Conservation (phyloP, 2,113 vertebrate genomes). For the Rallus limicola region DNA sequence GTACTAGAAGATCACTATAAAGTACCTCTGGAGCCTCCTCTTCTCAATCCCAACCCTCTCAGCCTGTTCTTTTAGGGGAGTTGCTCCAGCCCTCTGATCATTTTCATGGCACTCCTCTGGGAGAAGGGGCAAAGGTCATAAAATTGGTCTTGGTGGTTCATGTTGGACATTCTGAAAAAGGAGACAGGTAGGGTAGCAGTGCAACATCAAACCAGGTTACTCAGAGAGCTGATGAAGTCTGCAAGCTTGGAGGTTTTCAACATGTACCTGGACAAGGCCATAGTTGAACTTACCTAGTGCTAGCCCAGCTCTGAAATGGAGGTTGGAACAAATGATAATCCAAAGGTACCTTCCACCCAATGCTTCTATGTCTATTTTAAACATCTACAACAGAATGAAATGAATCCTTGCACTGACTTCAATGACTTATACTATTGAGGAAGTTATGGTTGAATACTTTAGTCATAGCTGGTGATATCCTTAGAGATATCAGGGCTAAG, state of each 20-base stretch:
- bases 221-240: not conserved
- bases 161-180: not conserved
- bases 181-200: not conserved
- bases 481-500: not conserved
- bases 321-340: not conserved
- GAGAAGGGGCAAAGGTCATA: not conserved
- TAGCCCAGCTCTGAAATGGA: not conserved
- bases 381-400: not conserved
- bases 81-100: no score
- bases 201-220: not conserved
- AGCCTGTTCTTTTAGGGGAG: no score
- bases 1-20: no score
- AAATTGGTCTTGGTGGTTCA: not conserved
- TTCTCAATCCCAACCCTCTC: no score
- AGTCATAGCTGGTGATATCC: not conserved
- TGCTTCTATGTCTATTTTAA: not conserved
- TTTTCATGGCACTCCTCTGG: not conserved
- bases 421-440: not conserved
- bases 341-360: not conserved
- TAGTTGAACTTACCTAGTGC: not conserved
- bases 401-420: not conserved
- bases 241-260: not conserved
- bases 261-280: fast-evolving
- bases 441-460: not conserved
- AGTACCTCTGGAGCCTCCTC: no score